Percentiles rank a stretch among this genome's conserved stretches.
These are phyloP conservation scores for Heliornis fulica DNA, from an alignment of 2,113 vertebrate genomes.

Conservation along the genomic window DNA sequence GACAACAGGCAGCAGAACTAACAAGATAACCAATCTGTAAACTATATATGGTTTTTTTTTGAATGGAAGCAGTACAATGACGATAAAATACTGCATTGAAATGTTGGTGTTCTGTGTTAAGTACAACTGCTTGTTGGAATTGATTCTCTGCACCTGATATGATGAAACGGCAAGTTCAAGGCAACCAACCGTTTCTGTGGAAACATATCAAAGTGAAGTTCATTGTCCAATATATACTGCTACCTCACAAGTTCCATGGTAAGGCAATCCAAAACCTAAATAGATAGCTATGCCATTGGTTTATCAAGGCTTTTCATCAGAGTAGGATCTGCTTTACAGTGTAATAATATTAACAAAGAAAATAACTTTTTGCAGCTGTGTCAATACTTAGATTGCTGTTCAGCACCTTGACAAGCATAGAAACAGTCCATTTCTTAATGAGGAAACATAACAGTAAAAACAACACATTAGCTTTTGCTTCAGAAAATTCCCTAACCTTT, in stretches of 20 bases:
- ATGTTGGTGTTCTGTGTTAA: neutral
- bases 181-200: neutral
- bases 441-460: neutral
- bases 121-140: neutral
- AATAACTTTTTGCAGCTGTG: neutral
- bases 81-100: neutral
- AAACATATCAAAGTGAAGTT: neutral
- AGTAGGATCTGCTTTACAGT: neutral
- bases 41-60: neutral
- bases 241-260: neutral
- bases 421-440: neutral
- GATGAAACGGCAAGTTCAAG: neutral
- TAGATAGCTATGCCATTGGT: neutral
- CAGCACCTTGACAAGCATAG: neutral
- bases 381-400: neutral
- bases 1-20: neutral
- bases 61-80: neutral
- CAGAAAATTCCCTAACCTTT: conserved; percentile 77
- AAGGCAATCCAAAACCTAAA: neutral
- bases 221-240: neutral
- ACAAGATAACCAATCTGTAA: neutral
- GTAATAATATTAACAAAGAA: neutral
- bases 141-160: neutral
- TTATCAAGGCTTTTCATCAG: neutral
- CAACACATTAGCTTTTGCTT: neutral